Evolutionary conservation across 2,113 vertebrate species (phyloP).

Genomic region (Syrrhaptes paradoxus): DNA sequence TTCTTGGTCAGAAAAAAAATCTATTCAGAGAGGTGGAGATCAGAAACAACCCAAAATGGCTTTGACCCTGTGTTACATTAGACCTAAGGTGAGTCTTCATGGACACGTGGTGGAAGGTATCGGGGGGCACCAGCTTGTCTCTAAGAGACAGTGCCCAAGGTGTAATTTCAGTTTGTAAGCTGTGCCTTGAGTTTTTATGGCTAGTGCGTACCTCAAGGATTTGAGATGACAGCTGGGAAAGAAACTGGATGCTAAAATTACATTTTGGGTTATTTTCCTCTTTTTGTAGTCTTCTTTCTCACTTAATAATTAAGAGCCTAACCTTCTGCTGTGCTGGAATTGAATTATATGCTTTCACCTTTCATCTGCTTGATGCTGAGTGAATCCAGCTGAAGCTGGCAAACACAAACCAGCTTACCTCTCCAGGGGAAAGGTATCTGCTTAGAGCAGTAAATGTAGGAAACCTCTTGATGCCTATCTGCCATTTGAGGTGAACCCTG

Average conservation of each 20-base stretch:
- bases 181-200: background rate
- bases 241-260: background rate
- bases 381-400: background rate
- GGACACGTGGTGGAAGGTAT: background rate
- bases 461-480: background rate
- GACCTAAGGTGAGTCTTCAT: background rate
- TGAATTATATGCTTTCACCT: constrained; percentile 9
- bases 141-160: background rate
- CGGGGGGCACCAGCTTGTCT: background rate
- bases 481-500: background rate
- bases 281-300: background rate
- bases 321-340: background rate
- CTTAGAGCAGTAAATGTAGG: background rate
- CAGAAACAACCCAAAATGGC: background rate
- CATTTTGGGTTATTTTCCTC: background rate
- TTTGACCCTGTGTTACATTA: background rate
- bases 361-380: background rate
- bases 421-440: background rate
- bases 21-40: background rate
- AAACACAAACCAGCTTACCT: background rate
- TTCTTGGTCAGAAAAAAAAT: background rate
- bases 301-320: background rate
- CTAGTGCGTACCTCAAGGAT: fast-evolving
- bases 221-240: background rate
- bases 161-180: background rate